Evolutionary conservation across 2,888 invertebrate species (phyloP), one percentile per base, ranked within the genome.

Genomic region (Steinernema carpocapsae): DNA sequence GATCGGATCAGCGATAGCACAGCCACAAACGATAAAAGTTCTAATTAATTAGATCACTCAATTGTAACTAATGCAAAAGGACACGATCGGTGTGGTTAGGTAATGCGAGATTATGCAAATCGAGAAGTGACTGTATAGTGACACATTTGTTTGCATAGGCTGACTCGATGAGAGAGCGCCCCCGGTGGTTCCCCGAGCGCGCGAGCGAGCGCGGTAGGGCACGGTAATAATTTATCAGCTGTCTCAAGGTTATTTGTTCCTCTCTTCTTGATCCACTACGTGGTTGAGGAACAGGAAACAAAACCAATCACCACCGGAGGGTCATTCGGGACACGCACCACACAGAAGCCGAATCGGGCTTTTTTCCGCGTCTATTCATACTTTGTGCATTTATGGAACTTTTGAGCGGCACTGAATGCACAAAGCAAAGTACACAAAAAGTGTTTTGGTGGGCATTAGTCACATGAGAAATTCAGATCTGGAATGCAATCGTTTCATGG

Each of bases 141-240:
- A 56, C 26, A 56, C 56, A 56, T 48, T 56, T 56, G 56, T 56
- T 56, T 56, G 56, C 56, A 24, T 56, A 56, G 56, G 56, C 56
- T 56, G 56, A 48, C 48, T 48, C n/a, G 48, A 48, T 19, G 48
- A n/a, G n/a, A n/a, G n/a, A 48, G 14, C 48, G 48, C 48, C n/a
- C 10, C 48, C 48, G 48, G 26, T 56, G 56, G 56, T 26, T 56
- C 56, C 10, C 51, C 26, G 56, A 3, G n/a, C 56, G 19, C 26
- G 26, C 26, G 56, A 22, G 56, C 26, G 56, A 22, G 56, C 56
- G 56, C 19, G 56, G 26, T 3, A 56, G 56, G 56, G 56, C 56
- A 56, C 56, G 56, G 56, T 56, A 56, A 56, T 56, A 56, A 56
- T 56, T 56, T 56, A 56, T 56, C 56, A 56, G 56, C 56, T 56